Percentiles rank a stretch among this genome's conserved stretches.
Evolutionary conservation across 1,140 invertebrate species (phyloP).

Genomic region (Periplaneta americana): DNA sequence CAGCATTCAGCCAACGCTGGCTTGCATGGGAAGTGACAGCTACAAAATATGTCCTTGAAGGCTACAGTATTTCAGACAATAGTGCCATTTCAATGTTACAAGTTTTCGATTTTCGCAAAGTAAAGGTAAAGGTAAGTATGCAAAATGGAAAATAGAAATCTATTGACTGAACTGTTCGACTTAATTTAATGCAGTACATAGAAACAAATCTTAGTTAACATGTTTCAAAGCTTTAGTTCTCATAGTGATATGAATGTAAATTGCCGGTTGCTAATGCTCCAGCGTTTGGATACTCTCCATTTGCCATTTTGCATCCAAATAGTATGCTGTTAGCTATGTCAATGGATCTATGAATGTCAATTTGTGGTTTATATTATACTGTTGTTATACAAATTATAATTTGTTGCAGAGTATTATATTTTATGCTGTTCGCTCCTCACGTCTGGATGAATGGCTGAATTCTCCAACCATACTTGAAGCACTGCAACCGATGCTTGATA

Average conservation of each 20-base stretch:
- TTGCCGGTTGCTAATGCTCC: no score
- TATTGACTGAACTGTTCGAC: no score
- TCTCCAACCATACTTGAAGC: slow-evolving; percentile 74
- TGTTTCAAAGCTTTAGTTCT: no score
- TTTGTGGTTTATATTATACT: neutral
- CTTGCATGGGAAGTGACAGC: slow-evolving; percentile 95
- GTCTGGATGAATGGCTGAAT: slow-evolving; percentile 85
- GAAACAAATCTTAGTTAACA: no score
- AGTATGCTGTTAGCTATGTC: no score
- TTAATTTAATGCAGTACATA: no score
- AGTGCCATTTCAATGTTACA: slow-evolving; percentile 94
- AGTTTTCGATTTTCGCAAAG: slow-evolving; percentile 94
- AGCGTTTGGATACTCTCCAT: no score
- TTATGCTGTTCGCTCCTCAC: slow-evolving; percentile 84
- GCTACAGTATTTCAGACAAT: slow-evolving; percentile 97
- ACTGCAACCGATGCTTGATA: slow-evolving; percentile 69
- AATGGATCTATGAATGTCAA: no score
- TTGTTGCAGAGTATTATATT: slow-evolving; percentile 92
- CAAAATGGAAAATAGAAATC: no score
- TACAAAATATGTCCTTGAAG: slow-evolving; percentile 94
- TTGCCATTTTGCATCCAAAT: no score
- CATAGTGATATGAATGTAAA: neutral
- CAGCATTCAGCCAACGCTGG: slow-evolving; percentile 96
- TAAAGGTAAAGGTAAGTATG: slow-evolving; percentile 35
- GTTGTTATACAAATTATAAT: slow-evolving; percentile 30